Evolutionary conservation across 2,113 vertebrate species (phyloP), one percentile per base, ranked within the genome.

Genomic region (Aldabrachelys gigantea): DNA sequence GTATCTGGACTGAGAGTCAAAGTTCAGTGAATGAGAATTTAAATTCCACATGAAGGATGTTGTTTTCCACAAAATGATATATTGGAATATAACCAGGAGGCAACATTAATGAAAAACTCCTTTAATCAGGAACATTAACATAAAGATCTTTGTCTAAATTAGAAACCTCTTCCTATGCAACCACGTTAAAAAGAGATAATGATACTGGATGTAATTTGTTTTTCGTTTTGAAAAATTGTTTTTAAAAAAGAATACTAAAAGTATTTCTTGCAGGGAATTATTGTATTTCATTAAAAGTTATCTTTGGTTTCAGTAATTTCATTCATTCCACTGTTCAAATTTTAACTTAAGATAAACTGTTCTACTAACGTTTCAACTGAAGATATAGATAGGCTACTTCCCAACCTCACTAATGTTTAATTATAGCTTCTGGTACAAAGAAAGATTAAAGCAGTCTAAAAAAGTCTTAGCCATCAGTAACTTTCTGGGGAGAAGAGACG

Each of bases 21-120:
- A 95, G 89, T 97, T 96, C 93, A 96, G 81, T 92, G 94, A 94
- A 94, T 95, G 93, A 93, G 81, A 75, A 94, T 96, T 96, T 91
- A 89, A 96, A 96, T 96, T 94, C 87, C 88, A 92, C 93, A 94
- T 95, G 92, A 97, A 95, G 96, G 85, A 83, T 81, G 41, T 95
- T 89, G 89, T 96, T 57, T 79, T 95, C 90, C 86, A 69, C 54
- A 92, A 65, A 91, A 89, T 50, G 95, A 95, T 91, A 80, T 50
- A 85, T 80, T 85, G 85, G 75, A 95, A 85, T 5, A 3, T 86
- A 95, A 85, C 89, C 89, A 88, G 87, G 41, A 44, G 94, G 82
- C 94, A 95, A 93, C 95, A 88, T 84, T 83, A 89, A 95, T 97
- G 90, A 81, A 96, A 95, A 94, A 16, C n/a, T 79, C 38, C 87